A percentile compares a stretch with the other conserved stretches of the same genome.
Evolutionary conservation across 2,113 vertebrate genomes (phyloP).

Genomic region (Canis aureus): DNA sequence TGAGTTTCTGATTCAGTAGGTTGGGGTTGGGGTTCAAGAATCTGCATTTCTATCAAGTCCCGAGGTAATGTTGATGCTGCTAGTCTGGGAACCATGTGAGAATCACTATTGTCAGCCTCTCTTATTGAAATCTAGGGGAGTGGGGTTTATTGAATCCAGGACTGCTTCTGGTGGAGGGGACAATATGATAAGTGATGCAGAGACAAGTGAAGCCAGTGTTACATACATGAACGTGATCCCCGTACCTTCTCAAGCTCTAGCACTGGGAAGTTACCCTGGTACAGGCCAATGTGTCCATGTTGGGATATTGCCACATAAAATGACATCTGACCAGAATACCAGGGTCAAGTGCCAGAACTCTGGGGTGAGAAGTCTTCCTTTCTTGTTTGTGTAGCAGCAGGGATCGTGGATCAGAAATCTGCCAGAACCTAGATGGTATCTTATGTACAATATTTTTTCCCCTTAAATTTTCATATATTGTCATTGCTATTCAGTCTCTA

Average conservation of each 20-base stretch:
- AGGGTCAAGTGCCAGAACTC: background rate
- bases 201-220: background rate
- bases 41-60: background rate
- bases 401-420: background rate
- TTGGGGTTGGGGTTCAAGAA: background rate
- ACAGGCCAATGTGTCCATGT: background rate
- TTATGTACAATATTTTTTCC: background rate
- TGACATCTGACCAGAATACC: background rate
- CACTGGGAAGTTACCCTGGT: background rate
- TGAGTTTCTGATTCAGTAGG: background rate
- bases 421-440: background rate
- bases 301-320: background rate
- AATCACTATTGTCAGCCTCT: background rate
- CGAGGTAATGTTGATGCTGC: background rate
- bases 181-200: background rate
- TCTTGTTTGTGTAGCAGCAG: background rate
- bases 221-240: background rate
- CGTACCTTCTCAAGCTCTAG: background rate
- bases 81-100: background rate
- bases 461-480: background rate
- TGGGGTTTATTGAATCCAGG: background rate
- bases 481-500: constrained; percentile 10
- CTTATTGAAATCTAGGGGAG: background rate
- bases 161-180: background rate
- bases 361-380: background rate